Conservation (phyloP, 2,888 invertebrate species). For the Dugesia japonica region DNA sequence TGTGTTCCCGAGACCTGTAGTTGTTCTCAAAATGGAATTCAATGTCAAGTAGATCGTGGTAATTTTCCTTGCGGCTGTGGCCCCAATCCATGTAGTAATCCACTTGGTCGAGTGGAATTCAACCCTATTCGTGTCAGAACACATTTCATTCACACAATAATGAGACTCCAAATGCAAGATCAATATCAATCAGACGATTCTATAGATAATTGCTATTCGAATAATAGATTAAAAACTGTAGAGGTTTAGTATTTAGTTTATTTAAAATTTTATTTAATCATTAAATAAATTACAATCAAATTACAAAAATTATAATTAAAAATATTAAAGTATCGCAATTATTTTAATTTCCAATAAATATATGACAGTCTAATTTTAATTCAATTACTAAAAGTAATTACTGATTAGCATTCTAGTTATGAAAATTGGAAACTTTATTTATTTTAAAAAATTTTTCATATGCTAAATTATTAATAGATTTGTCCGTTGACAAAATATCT, state of each 20-base stretch:
- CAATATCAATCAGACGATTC: conserved; percentile 17
- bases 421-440: too few species aligned
- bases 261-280: too few species aligned
- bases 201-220: background rate
- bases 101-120: conserved; percentile 79
- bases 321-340: too few species aligned
- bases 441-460: too few species aligned
- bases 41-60: conserved; percentile 85
- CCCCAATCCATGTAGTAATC: conserved; percentile 71
- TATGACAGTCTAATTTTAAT: too few species aligned
- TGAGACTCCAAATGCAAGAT: conserved; percentile 54
- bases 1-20: conserved; percentile 69
- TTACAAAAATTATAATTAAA: too few species aligned
- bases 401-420: too few species aligned
- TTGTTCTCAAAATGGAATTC: conserved; percentile 80
- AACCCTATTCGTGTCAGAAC: conserved; percentile 83
- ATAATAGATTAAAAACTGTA: background rate
- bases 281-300: too few species aligned
- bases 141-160: conserved; percentile 86
- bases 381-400: too few species aligned
- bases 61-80: conserved; percentile 92
- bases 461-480: too few species aligned
- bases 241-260: background rate
- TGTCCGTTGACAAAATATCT: too few species aligned
- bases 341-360: too few species aligned